Conservation (phyloP, 2,113 vertebrate genomes). For the Ophiodon elongatus region DNA sequence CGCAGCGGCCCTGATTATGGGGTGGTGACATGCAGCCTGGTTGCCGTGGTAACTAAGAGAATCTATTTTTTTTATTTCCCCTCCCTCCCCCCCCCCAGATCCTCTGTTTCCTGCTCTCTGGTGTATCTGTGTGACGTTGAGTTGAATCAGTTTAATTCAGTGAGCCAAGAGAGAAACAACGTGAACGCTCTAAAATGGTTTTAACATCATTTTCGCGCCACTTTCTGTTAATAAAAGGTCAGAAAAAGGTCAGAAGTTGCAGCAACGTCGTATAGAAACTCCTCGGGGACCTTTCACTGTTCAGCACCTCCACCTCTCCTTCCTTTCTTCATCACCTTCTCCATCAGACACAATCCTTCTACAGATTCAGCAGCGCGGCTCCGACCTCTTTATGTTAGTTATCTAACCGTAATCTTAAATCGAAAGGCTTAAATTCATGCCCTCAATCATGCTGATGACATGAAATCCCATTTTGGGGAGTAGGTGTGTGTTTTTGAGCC, state of each 20-base stretch:
- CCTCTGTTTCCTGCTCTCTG: not conserved
- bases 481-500: too few species aligned
- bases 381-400: too few species aligned
- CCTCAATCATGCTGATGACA: not conserved
- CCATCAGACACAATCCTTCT: not conserved
- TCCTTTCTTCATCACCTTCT: not conserved
- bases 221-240: not conserved
- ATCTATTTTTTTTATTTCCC: not conserved
- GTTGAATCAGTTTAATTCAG: too few species aligned
- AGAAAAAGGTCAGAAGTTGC: not conserved
- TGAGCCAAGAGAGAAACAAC: too few species aligned
- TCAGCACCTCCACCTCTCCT: too few species aligned
- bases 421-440: too few species aligned
- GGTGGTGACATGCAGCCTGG: constrained; percentile 32
- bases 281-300: too few species aligned
- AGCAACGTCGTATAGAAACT: not conserved
- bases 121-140: not conserved
- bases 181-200: not conserved
- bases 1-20: constrained; percentile 15
- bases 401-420: too few species aligned
- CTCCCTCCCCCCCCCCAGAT: too few species aligned
- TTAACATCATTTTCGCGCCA: not conserved
- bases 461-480: not conserved
- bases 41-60: constrained; percentile 42
- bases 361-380: too few species aligned